phyloP scores from a whole-genome alignment of 1,140 invertebrate genomes.

The Lucilia sericata region DNA sequence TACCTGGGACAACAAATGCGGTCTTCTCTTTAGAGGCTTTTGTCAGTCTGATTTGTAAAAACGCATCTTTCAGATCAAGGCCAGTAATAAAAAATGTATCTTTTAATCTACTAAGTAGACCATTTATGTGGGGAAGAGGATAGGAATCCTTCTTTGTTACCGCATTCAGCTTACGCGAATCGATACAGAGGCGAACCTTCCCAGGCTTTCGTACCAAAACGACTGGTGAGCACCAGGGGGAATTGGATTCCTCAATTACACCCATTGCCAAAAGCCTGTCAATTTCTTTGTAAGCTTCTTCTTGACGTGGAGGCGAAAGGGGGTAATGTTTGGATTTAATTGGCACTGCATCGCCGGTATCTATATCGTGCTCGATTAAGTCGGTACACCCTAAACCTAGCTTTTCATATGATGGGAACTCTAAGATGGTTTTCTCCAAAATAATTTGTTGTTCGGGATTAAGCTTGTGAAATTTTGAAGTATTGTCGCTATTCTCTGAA shows the following conservation, averaged over 20 bases:
- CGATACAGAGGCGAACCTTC: constrained; percentile 59
- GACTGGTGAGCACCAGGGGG: constrained; percentile 37
- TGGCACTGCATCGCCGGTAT: constrained; percentile 21
- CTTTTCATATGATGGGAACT: constrained; percentile 38
- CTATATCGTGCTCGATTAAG: constrained; percentile 39
- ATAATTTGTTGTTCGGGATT: background rate
- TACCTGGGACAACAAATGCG: constrained; percentile 58
- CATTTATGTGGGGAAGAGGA: constrained; percentile 55
- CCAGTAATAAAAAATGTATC: constrained; percentile 52
- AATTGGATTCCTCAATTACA: constrained; percentile 39
- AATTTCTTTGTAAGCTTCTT: background rate
- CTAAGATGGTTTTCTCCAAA: background rate
- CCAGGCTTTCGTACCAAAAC: constrained; percentile 45
- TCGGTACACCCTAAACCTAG: constrained; percentile 40
- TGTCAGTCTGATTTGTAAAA: constrained; percentile 53
- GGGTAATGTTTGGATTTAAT: constrained; percentile 41
- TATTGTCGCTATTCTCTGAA: background rate
- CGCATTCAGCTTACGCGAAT: constrained; percentile 63
- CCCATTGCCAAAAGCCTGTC: constrained; percentile 29
- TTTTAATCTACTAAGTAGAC: constrained; percentile 58
- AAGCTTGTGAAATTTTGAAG: background rate
- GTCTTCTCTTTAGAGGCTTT: constrained; percentile 58
- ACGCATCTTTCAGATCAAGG: constrained; percentile 41
- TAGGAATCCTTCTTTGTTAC: constrained; percentile 61
- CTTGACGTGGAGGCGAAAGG: constrained; percentile 24